Conservation (phyloP, 2,888 invertebrate species). For the Lasius platythorax region DNA sequence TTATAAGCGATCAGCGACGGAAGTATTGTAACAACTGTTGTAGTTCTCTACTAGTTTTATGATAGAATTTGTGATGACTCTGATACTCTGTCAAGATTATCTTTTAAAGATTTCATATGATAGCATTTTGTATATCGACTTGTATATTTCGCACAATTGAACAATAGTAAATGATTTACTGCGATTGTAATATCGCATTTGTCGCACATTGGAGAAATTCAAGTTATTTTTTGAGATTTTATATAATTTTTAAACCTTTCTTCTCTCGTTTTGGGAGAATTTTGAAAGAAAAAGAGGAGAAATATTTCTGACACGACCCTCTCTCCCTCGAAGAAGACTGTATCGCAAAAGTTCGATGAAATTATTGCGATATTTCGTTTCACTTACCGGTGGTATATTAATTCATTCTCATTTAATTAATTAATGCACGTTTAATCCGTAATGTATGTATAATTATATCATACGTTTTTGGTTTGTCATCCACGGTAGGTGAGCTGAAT, state of each 20-base stretch:
- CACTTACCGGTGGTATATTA: neutral
- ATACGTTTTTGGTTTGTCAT: slow-evolving; percentile 33
- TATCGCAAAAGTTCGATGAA: neutral
- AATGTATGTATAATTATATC: slow-evolving; percentile 39
- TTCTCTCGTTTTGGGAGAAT: neutral
- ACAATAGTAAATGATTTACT: neutral
- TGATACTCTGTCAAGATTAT: neutral
- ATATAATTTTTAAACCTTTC: neutral
- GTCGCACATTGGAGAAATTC: neutral
- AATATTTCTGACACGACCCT: neutral
- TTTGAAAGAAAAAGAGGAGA: neutral
- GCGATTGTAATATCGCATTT: neutral
- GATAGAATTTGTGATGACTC: neutral
- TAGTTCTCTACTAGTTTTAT: neutral
- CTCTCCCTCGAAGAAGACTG: neutral
- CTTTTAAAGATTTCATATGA: neutral
- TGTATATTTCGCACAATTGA: neutral
- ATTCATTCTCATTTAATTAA: slow-evolving; percentile 46
- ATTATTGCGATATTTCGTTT: slow-evolving; percentile 11
- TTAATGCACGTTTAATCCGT: slow-evolving; percentile 38
- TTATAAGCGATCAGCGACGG: neutral
- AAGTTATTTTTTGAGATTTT: neutral
- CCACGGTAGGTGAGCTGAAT: slow-evolving; percentile 28
- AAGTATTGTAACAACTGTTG: neutral
- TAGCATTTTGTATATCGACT: neutral